A percentile compares a stretch with the other conserved stretches of the same genome.
Evolutionary conservation across 2,113 vertebrate species (phyloP).

Genomic region (Macquaria ambigua): DNA sequence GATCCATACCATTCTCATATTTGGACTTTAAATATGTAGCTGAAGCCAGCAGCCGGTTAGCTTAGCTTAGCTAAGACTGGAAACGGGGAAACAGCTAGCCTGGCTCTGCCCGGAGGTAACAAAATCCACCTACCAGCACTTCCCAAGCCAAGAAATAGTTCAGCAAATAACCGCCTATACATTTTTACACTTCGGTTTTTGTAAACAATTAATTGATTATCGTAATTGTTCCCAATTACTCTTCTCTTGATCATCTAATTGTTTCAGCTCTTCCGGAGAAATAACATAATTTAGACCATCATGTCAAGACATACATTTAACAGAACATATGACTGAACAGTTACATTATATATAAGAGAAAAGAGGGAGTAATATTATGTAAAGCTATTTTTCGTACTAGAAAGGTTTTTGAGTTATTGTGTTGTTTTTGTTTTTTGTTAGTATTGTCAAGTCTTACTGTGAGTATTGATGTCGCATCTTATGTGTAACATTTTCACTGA

Average conservation of each 20-base stretch:
- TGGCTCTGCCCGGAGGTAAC: background rate
- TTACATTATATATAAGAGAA: background rate
- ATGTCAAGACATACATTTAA: too few relatives aligned
- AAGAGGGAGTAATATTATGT: background rate
- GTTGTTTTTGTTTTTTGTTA: background rate
- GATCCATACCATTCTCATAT: background rate
- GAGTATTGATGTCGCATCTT: background rate
- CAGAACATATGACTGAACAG: too few relatives aligned
- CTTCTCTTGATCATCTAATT: too few relatives aligned
- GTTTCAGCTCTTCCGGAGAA: too few relatives aligned
- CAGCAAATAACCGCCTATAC: too few relatives aligned
- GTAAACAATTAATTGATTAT: too few relatives aligned
- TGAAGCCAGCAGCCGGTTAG: background rate
- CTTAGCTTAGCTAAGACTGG: background rate
- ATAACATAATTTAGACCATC: too few relatives aligned
- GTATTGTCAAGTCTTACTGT: background rate
- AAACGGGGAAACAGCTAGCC: background rate
- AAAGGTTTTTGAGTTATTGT: background rate
- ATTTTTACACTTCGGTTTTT: too few relatives aligned
- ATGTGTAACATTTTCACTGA: background rate
- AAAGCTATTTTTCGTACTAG: background rate
- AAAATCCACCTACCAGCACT: background rate
- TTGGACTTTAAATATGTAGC: background rate
- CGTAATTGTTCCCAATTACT: too few relatives aligned
- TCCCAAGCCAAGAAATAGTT: background rate